Evolutionary conservation across 2,113 vertebrate genomes (phyloP), one percentile per base, ranked within the genome.

Genomic region (Nothocercus julius): DNA sequence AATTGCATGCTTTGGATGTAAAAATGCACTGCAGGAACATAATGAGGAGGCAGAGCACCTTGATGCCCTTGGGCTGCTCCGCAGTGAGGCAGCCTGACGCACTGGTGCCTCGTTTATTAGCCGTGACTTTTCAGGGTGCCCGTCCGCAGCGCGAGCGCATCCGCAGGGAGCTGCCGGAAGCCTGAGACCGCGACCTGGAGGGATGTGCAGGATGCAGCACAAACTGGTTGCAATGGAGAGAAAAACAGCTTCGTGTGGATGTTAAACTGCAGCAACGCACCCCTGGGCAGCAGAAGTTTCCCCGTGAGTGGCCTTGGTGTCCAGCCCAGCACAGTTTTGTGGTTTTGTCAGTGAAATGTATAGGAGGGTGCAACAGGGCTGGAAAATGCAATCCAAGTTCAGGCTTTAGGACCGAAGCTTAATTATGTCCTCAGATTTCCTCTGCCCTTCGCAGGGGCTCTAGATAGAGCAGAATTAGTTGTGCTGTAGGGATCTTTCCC

Each of bases 71-170:
- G 16, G 66, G 30, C 77, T 53, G 58, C 63, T 15, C 0, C 0
- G 44, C 17, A 25, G 8, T 30, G 47, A 4, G 49, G 69, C 42
- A 34, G 34, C n/a, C 5, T 4, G 53, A 49, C 45, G 74, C 32
- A 66, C 38, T 4, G 19, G 51, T 49, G 64, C 30, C 54, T 36
- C 30, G 4, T 58, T 75, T 22, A 4, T 38, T 42, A 69, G 78
- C 24, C 44, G 45, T 47, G 20, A 3, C 13, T 22, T 13, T 10
- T 49, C 80, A 49, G 16, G 64, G 34, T 47, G 32, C 30, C 3
- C 51, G 25, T 1, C 1, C 3, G 0, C 13, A 0, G 1, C 4
- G 4, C 7, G 45, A 67, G 28, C 5, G 1, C 11, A 2, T 9
- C n/a, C 38, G 45, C 25, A 38, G 5, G 11, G 25, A 42, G 40